A percentile compares a stretch with the other conserved stretches of the same genome.
phyloP scores from a whole-genome alignment of 2,113 vertebrate species.

The Rhadina sibilatrix region DNA sequence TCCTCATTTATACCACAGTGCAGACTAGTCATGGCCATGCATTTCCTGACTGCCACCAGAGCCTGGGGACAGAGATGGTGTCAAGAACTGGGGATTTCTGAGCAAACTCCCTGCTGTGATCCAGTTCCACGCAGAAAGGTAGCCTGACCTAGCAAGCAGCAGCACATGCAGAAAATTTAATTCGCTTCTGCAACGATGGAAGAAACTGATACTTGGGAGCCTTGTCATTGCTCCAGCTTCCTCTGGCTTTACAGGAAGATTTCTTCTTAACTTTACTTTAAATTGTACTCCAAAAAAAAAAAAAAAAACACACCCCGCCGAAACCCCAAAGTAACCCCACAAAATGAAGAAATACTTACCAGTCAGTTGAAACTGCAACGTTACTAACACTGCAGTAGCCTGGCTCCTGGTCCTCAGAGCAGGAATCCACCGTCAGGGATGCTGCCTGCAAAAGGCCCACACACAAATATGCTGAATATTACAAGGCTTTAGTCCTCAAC shows the following conservation, averaged over 20 bases:
- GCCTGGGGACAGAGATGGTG: background rate
- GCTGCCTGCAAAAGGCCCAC: slow-evolving; percentile 80
- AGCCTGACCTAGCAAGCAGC: background rate
- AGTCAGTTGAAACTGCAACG: slow-evolving; percentile 90
- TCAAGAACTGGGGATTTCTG: background rate
- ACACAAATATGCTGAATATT: background rate
- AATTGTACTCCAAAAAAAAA: background rate
- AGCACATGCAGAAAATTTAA: background rate
- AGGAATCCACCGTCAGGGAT: slow-evolving; percentile 92
- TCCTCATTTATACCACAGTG: background rate
- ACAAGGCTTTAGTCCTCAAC: background rate
- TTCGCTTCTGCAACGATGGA: background rate
- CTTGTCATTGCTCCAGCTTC: background rate
- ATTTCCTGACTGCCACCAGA: background rate
- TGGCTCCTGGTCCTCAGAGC: slow-evolving; percentile 90
- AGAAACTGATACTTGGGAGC: background rate
- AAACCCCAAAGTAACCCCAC: background rate
- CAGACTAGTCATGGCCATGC: no score
- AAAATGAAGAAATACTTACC: slow-evolving; percentile 72
- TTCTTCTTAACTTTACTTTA: background rate
- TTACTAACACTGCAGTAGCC: slow-evolving; percentile 94
- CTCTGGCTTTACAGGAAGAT: background rate
- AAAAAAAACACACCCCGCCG: background rate
- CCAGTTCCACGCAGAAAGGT: background rate
- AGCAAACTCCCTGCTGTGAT: background rate